A percentile compares a stretch with the other conserved stretches of the same genome.
Conservation (phyloP, 1,140 invertebrate species). For the Artemia franciscana region DNA sequence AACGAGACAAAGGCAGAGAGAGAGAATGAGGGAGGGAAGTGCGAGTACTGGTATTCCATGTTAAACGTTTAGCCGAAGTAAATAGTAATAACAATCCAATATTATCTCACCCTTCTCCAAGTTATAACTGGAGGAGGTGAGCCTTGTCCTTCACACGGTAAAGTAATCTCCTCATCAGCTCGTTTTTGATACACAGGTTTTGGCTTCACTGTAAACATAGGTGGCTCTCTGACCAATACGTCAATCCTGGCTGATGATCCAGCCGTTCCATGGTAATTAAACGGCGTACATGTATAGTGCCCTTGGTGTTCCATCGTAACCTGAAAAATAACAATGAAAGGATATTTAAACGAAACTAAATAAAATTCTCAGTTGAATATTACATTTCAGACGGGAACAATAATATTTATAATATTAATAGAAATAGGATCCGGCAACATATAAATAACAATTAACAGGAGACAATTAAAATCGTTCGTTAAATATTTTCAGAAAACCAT, state of each 20-base stretch:
- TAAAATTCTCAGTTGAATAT: too few species aligned
- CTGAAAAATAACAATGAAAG: slow-evolving; percentile 13
- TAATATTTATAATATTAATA: too few species aligned
- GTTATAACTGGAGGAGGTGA: slow-evolving; percentile 67
- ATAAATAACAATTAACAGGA: slow-evolving; percentile 9
- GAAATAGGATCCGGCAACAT: background rate
- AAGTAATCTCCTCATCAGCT: slow-evolving; percentile 65
- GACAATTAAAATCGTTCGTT: too few species aligned
- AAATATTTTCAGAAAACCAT: too few species aligned
- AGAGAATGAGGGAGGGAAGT: too few species aligned
- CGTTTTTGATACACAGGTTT: slow-evolving; percentile 65
- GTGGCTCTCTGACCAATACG: slow-evolving; percentile 78
- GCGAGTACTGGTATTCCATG: too few species aligned
- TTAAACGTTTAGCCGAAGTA: too few species aligned
- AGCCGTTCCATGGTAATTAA: slow-evolving; percentile 76
- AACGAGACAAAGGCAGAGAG: too few species aligned
- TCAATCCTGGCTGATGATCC: slow-evolving; percentile 80
- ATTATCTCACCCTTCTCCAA: slow-evolving; percentile 62
- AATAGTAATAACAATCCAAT: too few species aligned
- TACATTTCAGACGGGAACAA: too few species aligned
- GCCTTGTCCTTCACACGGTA: slow-evolving; percentile 75
- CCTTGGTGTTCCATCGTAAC: slow-evolving; percentile 70
- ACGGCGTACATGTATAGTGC: slow-evolving; percentile 78
- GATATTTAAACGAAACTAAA: background rate
- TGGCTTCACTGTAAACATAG: slow-evolving; percentile 55